Evolutionary conservation across 2,113 vertebrate genomes (phyloP), one percentile per base, ranked within the genome.

Genomic region (Limanda limanda): DNA sequence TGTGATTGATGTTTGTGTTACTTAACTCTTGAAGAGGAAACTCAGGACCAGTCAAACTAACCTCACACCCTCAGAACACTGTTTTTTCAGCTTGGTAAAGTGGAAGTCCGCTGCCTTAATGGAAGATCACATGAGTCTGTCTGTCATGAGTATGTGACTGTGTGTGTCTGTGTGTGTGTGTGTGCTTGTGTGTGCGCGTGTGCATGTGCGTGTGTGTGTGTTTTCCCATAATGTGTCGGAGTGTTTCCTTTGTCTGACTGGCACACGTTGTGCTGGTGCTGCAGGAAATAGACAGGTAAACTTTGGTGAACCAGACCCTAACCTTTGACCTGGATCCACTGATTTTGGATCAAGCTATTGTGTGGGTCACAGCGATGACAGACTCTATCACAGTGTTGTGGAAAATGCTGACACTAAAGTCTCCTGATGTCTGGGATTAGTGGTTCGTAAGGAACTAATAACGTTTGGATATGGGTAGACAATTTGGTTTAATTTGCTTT

Each of bases 11-110:
- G 82, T 71, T 62, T 82, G 74, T 87, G 69, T 86, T 84, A 88
- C 82, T 88, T 82, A 74, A 83, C 77, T 70, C 73, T 88, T 85
- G 84, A 25, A 84, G 82, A 89, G 92, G 90, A 91, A 93, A 84
- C 73, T 57, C 57, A 65, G 79, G 54, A 63, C 62, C 64, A 71
- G 47, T 85, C 57, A 81, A 73, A 86, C 87, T 71, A 89, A 75
- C 73, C 83, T 82, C 78, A 63, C 54, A 80, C 76, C 85, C 69
- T 72, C 67, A 31, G 71, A 63, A 72, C 77, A 81, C 55, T 92
- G 89, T 94, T 94, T 91, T 93, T 91, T 89, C 92, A 93, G 92
- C 90, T 92, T 93, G 83, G 68, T 70, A 21, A 73, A 63, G 81
- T 91, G 91, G 90, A 90, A 85, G 84, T 91, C 85, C 23, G 58